These are phyloP conservation scores for Brenthis hecate DNA, from an alignment of 2,888 invertebrate genomes.

Conservation along the genomic window DNA sequence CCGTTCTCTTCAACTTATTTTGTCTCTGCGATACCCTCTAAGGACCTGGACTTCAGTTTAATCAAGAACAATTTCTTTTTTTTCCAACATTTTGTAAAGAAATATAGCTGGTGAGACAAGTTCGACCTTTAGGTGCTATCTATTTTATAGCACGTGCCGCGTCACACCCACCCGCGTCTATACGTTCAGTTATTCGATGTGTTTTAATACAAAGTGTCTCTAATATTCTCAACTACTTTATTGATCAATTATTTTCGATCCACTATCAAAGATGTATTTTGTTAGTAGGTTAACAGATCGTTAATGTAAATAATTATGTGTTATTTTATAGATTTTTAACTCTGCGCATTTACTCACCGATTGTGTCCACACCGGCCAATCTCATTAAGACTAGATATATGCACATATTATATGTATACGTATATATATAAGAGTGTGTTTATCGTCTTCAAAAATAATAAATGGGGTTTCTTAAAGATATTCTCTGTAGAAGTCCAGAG, in stretches of 20 bases:
- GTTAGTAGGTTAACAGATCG: no score
- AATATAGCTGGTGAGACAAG: constrained; percentile 10
- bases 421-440: no score
- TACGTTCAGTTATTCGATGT: constrained; percentile 1
- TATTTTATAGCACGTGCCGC: constrained; percentile 17
- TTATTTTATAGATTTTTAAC: no score
- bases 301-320: no score
- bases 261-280: not conserved
- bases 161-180: constrained; percentile 7
- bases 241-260: not conserved
- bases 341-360: no score
- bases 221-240: not conserved
- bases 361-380: no score
- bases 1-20: not conserved
- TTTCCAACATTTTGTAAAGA: not conserved
- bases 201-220: not conserved
- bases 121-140: constrained; percentile 5
- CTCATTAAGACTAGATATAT: no score
- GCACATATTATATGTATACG: no score
- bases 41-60: not conserved
- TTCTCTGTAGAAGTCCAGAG: no score
- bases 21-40: not conserved
- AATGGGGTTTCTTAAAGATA: no score
- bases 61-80: not conserved
- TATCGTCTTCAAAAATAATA: no score